A percentile compares a stretch with the other conserved stretches of the same genome.
Conservation (phyloP, 2,113 vertebrate genomes). For the Smithornis capensis region DNA sequence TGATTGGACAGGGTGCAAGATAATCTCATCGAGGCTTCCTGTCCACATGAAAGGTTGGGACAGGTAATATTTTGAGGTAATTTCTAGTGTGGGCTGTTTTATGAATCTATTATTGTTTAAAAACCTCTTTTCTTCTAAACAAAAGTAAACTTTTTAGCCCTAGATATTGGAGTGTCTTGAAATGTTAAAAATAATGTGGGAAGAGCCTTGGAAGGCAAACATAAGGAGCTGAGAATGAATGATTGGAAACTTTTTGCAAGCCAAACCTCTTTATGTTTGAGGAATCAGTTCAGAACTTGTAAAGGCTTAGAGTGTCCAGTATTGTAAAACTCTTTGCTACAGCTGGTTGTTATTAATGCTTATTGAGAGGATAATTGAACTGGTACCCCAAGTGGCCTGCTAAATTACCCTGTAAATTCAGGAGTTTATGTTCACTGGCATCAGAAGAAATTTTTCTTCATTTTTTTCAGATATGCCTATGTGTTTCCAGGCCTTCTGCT, state of each 20-base stretch:
- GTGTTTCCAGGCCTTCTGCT: background rate
- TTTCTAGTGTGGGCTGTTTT: background rate
- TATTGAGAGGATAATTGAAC: background rate
- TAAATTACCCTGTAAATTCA: background rate
- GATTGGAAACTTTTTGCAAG: background rate
- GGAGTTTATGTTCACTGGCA: background rate
- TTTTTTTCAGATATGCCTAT: background rate
- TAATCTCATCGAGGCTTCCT: background rate
- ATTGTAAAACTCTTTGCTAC: background rate
- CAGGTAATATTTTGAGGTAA: background rate
- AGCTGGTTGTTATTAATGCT: background rate
- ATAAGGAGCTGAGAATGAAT: background rate
- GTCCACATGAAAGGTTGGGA: background rate
- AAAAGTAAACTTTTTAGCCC: background rate
- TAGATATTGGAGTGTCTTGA: background rate
- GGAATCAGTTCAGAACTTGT: background rate
- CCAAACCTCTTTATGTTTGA: background rate
- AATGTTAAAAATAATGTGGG: background rate
- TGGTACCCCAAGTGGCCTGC: background rate
- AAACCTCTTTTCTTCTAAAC: background rate
- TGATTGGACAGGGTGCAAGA: background rate
- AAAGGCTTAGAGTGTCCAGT: background rate
- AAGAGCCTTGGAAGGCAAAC: background rate
- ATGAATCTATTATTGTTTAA: background rate
- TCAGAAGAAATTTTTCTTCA: background rate